Base-by-base conservation (phyloP, 2,888 invertebrate species). In the Ernsta delagoae region DNA sequence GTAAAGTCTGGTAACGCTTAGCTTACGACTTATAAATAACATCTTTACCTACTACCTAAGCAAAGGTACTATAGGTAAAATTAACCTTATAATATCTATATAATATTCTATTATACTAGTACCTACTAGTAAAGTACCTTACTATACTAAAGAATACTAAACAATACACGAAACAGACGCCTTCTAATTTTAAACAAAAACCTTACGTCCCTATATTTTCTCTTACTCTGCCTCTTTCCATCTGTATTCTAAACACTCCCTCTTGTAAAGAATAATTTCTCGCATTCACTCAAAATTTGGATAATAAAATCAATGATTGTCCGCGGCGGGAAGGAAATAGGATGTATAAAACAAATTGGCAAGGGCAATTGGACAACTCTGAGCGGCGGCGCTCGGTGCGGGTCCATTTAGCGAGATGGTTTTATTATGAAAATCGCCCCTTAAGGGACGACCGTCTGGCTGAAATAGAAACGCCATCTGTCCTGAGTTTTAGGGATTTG, bases 341-440 rank as follows among this genome's bases (percentile, higher is more conserved):
- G 73, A 79, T 74, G 71, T 77, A 77, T 79, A 81, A 83, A 85
- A 83, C 81, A 85, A 87, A 88, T 88, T 87, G 85, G 79, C 76
- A 73, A 75, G 78, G 78, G 78, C 80, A 74, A 78, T 72, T 72
- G 75, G 78, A 81, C 77, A 76, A 75, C 76, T 75, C 72, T 70
- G 74, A 78, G 81, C 76, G 77, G 76, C 77, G 48, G 76, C 79
- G 78, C 81, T 83, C 79, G 80, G 78, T 79, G 76, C 73, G 83
- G 83, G 83, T 80, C 84, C 84, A 85, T 86, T 88, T 88, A 86
- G 80, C 78, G 78, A 77, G 83, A 88, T 86, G 85, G 85, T 85
- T 87, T 87, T 88, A 89, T 88, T 88, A 89, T 89, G 87, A 89
- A 89, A 88, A 89, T 87, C 79, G 83, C 75, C 70, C 77, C 83